These are phyloP conservation scores for Limnephilus marmoratus DNA, from an alignment of 2,888 invertebrate species.

Conservation along the genomic window DNA sequence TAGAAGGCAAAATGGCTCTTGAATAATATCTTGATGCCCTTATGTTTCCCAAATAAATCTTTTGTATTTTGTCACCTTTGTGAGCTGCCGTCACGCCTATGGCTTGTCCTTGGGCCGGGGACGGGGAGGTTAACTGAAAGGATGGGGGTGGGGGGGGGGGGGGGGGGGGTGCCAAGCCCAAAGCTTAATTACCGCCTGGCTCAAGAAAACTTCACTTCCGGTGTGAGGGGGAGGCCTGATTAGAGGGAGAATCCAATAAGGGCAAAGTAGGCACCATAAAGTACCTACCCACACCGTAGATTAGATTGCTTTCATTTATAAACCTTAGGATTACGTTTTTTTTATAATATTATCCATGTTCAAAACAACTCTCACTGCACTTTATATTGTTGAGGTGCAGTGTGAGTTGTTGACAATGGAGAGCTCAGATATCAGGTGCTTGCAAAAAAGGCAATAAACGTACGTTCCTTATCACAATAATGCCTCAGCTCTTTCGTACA, in stretches of 20 bases:
- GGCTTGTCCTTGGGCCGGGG: not conserved
- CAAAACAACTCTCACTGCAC: no score
- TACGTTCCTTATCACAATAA: no score
- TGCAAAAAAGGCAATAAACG: no score
- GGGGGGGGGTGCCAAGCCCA: not conserved
- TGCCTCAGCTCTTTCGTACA: no score
- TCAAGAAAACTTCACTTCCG: conserved; percentile 66
- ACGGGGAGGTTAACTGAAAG: not conserved
- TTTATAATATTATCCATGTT: no score
- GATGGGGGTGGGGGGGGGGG: not conserved
- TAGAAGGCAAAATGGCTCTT: not conserved
- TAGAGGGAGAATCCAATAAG: conserved; percentile 21
- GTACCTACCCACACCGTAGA: not conserved
- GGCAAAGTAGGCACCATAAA: not conserved
- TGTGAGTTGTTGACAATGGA: no score
- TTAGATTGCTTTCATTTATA: not conserved
- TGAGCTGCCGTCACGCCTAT: conserved; percentile 38
- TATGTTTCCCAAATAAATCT: conserved; percentile 30
- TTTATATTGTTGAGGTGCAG: no score
- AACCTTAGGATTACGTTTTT: not conserved
- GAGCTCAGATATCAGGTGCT: no score
- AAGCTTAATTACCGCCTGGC: conserved; percentile 65
- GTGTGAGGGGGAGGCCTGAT: conserved; percentile 52
- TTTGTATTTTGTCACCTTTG: conserved; percentile 42
- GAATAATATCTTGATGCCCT: not conserved